These are phyloP conservation scores for Dendrolimus punctatus DNA, from an alignment of 1,140 invertebrate genomes.

Conservation along the genomic window DNA sequence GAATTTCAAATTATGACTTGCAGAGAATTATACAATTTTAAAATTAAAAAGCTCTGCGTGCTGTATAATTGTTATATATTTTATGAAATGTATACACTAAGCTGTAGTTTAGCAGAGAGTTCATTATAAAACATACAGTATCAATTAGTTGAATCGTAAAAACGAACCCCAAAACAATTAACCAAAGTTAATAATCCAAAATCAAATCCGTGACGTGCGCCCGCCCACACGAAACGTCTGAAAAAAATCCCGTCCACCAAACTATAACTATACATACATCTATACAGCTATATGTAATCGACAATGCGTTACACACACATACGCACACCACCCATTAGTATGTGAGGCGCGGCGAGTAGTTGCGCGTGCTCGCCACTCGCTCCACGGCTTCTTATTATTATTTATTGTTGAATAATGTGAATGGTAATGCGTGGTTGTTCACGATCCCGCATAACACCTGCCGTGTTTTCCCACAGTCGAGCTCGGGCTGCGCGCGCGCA, in stretches of 20 bases:
- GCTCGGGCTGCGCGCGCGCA: conserved; percentile 51
- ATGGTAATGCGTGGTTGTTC: conserved; percentile 70
- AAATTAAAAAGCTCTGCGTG: no score
- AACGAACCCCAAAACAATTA: conserved; percentile 56
- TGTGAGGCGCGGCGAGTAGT: conserved; percentile 38
- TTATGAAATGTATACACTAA: not conserved
- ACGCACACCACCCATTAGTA: conserved; percentile 45
- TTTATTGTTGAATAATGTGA: conserved; percentile 71
- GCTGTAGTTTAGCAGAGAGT: not conserved
- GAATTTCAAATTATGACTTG: no score
- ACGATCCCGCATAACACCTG: conserved; percentile 70
- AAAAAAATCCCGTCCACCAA: conserved; percentile 41
- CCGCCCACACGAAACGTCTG: conserved; percentile 51
- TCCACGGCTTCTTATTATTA: conserved; percentile 69
- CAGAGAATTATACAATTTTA: no score
- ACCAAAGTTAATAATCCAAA: conserved; percentile 49
- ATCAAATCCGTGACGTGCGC: conserved; percentile 57
- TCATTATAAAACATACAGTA: conserved; percentile 16
- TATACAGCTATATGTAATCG: not conserved
- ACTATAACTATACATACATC: conserved; percentile 22
- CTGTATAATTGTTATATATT: no score
- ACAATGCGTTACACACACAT: conserved; percentile 32
- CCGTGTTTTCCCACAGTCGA: conserved; percentile 69
- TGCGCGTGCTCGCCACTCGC: conserved; percentile 68
- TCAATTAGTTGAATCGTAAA: conserved; percentile 32